A percentile compares a stretch with the other conserved stretches of the same genome.
Conservation (phyloP, 2,113 vertebrate genomes). For the Colaptes auratus region DNA sequence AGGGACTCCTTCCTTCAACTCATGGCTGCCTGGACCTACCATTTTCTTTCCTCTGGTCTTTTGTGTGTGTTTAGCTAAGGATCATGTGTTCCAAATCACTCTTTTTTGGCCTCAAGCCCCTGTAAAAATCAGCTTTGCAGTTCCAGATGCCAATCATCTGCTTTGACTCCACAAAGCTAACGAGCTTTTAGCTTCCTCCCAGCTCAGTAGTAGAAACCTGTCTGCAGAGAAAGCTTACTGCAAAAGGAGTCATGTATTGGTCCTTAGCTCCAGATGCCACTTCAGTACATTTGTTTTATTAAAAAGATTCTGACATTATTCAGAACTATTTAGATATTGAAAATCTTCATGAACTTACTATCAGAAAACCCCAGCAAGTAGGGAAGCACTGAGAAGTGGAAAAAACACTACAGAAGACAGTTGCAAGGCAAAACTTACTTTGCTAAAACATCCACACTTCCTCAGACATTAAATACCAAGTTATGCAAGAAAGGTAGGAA, state of each 20-base stretch:
- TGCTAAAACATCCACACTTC: background rate
- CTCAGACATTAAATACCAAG: background rate
- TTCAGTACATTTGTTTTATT: background rate
- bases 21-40: background rate
- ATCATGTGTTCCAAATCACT: slow-evolving; percentile 8
- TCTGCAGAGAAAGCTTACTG: slow-evolving; percentile 15
- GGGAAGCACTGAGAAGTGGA: background rate
- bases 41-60: slow-evolving; percentile 16
- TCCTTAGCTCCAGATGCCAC: background rate
- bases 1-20: background rate
- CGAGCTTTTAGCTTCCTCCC: slow-evolving; percentile 20
- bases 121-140: background rate
- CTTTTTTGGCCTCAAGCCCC: slow-evolving; percentile 14
- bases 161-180: slow-evolving; percentile 25
- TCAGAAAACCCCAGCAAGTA: background rate
- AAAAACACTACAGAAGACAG: background rate
- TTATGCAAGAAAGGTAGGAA: background rate
- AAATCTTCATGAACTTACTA: background rate
- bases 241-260: background rate
- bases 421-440: background rate
- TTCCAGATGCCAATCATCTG: slow-evolving; percentile 45
- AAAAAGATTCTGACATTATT: slow-evolving; percentile 2
- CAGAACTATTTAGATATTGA: background rate
- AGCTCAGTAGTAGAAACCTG: background rate
- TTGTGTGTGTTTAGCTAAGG: slow-evolving; percentile 9